Conservation (phyloP, 2,888 invertebrate genomes). For the Drosophila meridiana region DNA sequence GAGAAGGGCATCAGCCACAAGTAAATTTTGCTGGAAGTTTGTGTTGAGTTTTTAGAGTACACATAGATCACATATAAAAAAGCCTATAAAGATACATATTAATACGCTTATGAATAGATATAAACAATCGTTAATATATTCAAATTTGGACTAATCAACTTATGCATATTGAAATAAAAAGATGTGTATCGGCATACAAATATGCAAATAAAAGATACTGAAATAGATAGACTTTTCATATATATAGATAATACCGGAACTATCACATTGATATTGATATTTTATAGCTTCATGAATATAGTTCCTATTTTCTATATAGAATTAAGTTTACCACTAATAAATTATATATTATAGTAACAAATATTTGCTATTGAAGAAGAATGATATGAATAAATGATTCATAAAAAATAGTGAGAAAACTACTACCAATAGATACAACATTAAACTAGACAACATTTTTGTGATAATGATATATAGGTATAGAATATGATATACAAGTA, state of each 20-base stretch:
- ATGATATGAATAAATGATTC: not conserved
- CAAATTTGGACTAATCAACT: not conserved
- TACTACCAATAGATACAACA: not conserved
- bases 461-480: too few species aligned
- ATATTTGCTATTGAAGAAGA: not conserved
- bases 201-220: not conserved
- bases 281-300: not conserved
- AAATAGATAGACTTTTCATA: not conserved
- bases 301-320: not conserved
- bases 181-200: not conserved
- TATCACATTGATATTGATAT: not conserved
- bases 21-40: too few species aligned
- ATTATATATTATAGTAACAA: not conserved
- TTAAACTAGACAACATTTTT: not conserved
- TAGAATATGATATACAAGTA: too few species aligned
- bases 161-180: not conserved
- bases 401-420: not conserved
- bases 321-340: not conserved
- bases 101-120: not conserved
- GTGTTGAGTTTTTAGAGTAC: too few species aligned
- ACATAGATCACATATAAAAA: too few species aligned
- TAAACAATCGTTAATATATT: not conserved
- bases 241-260: not conserved
- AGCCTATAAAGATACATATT: too few species aligned
- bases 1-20: not conserved